Conservation (phyloP, 2,888 invertebrate species). For the Agapostemon virescens region DNA sequence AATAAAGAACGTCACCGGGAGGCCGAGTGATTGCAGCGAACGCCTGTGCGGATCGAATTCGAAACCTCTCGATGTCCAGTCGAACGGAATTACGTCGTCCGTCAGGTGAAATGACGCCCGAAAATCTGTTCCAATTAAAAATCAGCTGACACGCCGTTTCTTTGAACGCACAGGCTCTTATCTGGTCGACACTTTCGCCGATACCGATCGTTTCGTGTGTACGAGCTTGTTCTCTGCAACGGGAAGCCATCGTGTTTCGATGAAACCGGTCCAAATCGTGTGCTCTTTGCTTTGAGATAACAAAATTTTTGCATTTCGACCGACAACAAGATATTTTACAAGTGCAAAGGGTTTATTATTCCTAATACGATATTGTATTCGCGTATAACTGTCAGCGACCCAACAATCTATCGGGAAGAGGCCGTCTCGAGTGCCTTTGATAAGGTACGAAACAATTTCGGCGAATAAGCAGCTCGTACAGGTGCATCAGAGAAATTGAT, state of each 20-base stretch:
- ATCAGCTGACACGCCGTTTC: background rate
- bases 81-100: background rate
- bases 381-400: background rate
- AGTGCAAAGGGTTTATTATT: too few species aligned
- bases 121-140: background rate
- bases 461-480: conserved; percentile 23
- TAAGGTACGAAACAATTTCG: conserved; percentile 16
- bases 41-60: background rate
- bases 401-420: background rate
- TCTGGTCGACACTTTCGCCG: too few species aligned
- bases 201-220: too few species aligned
- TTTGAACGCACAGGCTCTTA: background rate
- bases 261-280: too few species aligned
- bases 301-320: too few species aligned
- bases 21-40: conserved; percentile 16
- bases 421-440: background rate
- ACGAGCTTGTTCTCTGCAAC: too few species aligned
- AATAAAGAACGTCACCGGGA: conserved; percentile 23
- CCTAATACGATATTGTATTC: background rate
- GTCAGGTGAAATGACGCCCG: background rate
- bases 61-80: background rate
- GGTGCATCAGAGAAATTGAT: conserved; percentile 43
- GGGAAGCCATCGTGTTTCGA: too few species aligned
- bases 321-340: too few species aligned
- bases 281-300: too few species aligned